A percentile compares a stretch with the other conserved stretches of the same genome.
phyloP scores from a whole-genome alignment of 2,113 vertebrate genomes.

The Microtus ochrogaster region DNA sequence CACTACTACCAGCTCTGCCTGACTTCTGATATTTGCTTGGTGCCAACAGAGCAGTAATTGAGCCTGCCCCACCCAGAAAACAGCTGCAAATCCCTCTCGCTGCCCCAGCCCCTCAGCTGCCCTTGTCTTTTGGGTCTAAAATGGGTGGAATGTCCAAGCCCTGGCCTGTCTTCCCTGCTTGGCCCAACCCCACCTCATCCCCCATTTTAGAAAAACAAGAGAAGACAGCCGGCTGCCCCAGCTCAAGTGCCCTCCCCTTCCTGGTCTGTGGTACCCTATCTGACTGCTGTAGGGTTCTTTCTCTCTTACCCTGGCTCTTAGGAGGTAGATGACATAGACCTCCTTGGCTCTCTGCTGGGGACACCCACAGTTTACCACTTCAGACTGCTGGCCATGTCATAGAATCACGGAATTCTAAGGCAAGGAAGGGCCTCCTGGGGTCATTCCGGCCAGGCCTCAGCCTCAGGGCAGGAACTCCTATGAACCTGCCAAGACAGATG shows the following conservation, averaged over 20 bases:
- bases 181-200: background rate
- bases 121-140: slow-evolving; percentile 71
- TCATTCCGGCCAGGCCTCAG: slow-evolving; percentile 19
- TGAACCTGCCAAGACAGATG: slow-evolving; percentile 69
- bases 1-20: background rate
- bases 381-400: slow-evolving; percentile 75
- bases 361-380: slow-evolving; percentile 8
- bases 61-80: slow-evolving; percentile 50
- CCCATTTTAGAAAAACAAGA: background rate
- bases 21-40: background rate
- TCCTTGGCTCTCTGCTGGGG: slow-evolving; percentile 16
- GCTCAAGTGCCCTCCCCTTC: background rate
- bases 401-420: slow-evolving; percentile 73
- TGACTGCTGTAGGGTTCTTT: background rate
- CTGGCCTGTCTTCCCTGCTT: slow-evolving; percentile 10
- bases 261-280: background rate
- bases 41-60: background rate
- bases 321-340: slow-evolving; percentile 70
- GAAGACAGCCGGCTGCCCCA: background rate
- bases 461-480: background rate
- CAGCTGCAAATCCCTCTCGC: slow-evolving; percentile 62
- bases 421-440: slow-evolving; percentile 49
- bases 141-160: slow-evolving; percentile 52
- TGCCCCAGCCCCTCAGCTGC: slow-evolving; percentile 56
- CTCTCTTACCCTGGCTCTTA: slow-evolving; percentile 53